Evolutionary conservation across 1,140 invertebrate species (phyloP).

Genomic region (Lineus longissimus): DNA sequence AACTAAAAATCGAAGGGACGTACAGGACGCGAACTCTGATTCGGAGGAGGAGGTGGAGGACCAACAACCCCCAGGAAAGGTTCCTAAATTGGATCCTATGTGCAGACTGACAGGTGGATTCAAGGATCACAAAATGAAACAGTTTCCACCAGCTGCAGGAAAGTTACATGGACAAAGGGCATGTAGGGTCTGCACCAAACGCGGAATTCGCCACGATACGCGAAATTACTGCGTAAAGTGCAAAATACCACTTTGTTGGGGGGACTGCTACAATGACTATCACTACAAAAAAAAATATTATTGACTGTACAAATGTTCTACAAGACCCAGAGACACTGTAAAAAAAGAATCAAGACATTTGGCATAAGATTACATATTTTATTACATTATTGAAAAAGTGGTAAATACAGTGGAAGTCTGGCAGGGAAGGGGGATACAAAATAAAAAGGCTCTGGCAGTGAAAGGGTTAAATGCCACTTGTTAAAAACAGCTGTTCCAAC

Average conservation of each 20-base stretch:
- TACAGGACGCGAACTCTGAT: background rate
- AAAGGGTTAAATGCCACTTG: too few relatives aligned
- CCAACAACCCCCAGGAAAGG: background rate
- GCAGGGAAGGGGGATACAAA: background rate
- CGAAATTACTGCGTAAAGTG: background rate
- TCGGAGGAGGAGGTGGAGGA: background rate
- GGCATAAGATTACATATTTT: background rate
- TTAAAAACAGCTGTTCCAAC: too few relatives aligned
- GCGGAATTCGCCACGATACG: background rate
- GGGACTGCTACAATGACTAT: background rate
- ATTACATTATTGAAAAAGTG: background rate
- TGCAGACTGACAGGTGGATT: background rate
- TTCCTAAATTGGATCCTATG: background rate
- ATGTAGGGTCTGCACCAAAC: background rate
- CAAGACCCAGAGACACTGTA: background rate
- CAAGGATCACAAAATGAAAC: background rate
- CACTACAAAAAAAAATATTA: background rate
- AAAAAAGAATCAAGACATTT: background rate
- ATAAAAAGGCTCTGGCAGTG: too few relatives aligned
- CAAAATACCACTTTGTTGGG: background rate
- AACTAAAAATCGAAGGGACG: background rate
- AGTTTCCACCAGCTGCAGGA: background rate
- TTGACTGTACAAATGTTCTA: background rate
- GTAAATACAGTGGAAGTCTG: background rate
- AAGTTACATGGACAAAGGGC: background rate